Evolutionary conservation across 1,140 invertebrate genomes (phyloP).

Genomic region (Aradophagus sp.): DNA sequence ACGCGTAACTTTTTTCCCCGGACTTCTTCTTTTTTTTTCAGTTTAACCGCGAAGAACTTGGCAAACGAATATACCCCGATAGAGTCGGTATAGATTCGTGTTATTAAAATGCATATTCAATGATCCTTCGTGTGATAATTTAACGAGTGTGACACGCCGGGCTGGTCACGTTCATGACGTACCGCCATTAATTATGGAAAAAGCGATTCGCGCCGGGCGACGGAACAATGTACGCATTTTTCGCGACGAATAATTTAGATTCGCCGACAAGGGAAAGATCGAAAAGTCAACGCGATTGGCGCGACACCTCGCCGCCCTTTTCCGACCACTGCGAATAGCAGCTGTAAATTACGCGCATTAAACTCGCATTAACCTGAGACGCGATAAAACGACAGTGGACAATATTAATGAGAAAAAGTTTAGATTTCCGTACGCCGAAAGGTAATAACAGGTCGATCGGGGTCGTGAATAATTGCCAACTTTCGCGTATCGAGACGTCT

Average conservation of each 20-base stretch:
- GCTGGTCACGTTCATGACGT: conserved; percentile 25
- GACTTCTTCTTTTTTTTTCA: no score
- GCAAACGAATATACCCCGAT: conserved; percentile 7
- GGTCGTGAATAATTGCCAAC: no score
- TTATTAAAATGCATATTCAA: conserved; percentile 38
- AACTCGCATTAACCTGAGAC: conserved; percentile 23
- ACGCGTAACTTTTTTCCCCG: no score
- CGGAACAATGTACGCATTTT: conserved; percentile 12
- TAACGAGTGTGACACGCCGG: conserved; percentile 17
- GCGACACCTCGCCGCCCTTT: conserved; percentile 12
- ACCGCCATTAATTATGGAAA: conserved; percentile 26
- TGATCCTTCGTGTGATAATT: conserved; percentile 31
- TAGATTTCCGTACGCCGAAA: neutral
- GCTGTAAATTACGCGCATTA: conserved; percentile 33
- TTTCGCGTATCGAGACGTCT: no score
- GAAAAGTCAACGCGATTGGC: conserved; percentile 15
- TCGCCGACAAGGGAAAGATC: conserved; percentile 9
- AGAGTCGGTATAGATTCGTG: conserved; percentile 5
- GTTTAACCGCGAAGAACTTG: no score
- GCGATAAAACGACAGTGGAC: conserved; percentile 26
- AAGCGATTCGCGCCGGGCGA: conserved; percentile 12
- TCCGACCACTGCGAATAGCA: conserved; percentile 27
- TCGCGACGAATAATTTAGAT: conserved; percentile 18
- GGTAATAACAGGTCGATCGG: no score
- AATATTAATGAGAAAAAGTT: conserved; percentile 27